These are phyloP conservation scores for Caenorhabditis macrosperma DNA, from an alignment of 2,888 invertebrate species.

Conservation along the genomic window DNA sequence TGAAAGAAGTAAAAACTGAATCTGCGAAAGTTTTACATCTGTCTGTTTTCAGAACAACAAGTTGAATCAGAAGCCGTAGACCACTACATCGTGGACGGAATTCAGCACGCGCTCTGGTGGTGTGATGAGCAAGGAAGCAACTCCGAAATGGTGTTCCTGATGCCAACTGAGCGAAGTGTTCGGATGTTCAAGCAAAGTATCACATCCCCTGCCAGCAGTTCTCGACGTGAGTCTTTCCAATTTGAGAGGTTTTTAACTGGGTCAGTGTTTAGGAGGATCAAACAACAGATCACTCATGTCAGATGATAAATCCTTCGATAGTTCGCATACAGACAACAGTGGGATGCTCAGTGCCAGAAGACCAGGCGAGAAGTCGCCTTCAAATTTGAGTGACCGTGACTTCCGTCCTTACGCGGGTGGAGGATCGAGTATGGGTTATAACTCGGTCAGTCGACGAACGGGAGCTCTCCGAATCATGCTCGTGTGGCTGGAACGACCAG, in stretches of 20 bases:
- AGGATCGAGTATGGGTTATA: conserved; percentile 57
- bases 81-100: conserved; percentile 76
- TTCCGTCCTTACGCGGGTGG: conserved; percentile 62
- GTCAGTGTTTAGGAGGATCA: conserved; percentile 62
- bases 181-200: conserved; percentile 68
- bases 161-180: conserved; percentile 84
- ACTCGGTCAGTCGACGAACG: conserved; percentile 62
- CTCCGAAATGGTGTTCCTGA: conserved; percentile 92
- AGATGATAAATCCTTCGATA: conserved; percentile 58
- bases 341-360: conserved; percentile 28
- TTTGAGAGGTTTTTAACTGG: no score
- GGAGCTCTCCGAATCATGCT: conserved; percentile 84
- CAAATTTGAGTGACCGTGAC: conserved; percentile 59
- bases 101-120: conserved; percentile 75
- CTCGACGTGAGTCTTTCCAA: conserved; percentile 36
- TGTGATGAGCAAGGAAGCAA: conserved; percentile 60
- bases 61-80: conserved; percentile 67
- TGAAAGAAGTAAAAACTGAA: conserved; percentile 63
- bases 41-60: conserved; percentile 58
- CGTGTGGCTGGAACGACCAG: conserved; percentile 95
- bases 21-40: neutral
- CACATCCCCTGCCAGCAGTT: conserved; percentile 67
- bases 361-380: conserved; percentile 52
- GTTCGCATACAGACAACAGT: conserved; percentile 17
- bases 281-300: conserved; percentile 55